Evolutionary conservation across 2,888 invertebrate species (phyloP).

Genomic region (Xylophagus ater): DNA sequence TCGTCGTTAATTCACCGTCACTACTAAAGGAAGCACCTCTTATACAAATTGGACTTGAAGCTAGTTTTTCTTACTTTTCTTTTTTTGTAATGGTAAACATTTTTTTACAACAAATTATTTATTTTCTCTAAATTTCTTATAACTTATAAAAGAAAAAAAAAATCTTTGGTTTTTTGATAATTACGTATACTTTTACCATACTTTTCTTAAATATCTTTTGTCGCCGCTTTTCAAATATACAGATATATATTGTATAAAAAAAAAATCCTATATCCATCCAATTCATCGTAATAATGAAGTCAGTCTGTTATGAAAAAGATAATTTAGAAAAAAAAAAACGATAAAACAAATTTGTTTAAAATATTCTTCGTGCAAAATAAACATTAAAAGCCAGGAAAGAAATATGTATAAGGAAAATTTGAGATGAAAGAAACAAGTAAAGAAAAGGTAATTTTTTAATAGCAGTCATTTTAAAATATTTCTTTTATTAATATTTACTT

Average conservation of each 20-base stretch:
- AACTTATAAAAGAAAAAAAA: too few relatives aligned
- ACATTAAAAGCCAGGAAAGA: not conserved
- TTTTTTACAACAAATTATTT: too few relatives aligned
- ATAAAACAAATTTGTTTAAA: not conserved
- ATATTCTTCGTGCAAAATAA: not conserved
- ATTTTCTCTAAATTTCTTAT: too few relatives aligned
- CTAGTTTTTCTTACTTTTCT: too few relatives aligned
- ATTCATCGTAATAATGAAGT: conserved; percentile 6
- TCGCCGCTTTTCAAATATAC: too few relatives aligned
- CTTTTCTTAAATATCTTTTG: too few relatives aligned
- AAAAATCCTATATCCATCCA: not conserved
- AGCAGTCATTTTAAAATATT: not conserved
- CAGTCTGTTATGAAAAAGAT: conserved; percentile 2
- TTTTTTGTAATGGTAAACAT: too few relatives aligned
- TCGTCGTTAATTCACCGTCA: too few relatives aligned
- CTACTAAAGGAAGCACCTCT: too few relatives aligned
- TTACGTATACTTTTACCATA: too few relatives aligned
- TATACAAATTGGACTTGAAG: too few relatives aligned
- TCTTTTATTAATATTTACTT: not conserved
- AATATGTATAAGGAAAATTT: not conserved
- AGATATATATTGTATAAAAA: not conserved
- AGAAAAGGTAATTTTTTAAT: not conserved
- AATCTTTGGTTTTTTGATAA: too few relatives aligned
- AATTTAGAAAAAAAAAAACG: not conserved
- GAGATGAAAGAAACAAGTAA: not conserved